Percentiles rank a stretch among this genome's conserved stretches.
Evolutionary conservation across 2,888 invertebrate species (phyloP).

Genomic region (Meliscaeva auricollis): DNA sequence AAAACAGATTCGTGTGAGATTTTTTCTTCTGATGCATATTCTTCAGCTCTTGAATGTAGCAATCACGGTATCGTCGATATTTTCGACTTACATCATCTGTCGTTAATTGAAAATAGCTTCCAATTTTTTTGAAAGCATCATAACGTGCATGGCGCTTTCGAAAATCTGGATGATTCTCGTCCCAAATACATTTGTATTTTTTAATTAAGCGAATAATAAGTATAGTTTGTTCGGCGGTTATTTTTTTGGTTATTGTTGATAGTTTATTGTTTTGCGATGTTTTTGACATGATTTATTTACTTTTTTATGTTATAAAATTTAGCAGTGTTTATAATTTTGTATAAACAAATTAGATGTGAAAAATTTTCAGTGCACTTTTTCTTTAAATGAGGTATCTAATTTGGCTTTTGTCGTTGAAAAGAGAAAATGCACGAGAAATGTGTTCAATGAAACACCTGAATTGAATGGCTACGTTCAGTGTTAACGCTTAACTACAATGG

Average conservation of each 20-base stretch:
- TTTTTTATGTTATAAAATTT: not conserved
- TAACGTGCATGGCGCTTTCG: constrained; percentile 13
- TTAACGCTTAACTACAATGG: no score
- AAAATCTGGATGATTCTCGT: constrained; percentile 11
- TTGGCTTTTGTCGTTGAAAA: not conserved
- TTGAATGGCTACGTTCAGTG: constrained; percentile 7
- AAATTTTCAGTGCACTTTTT: not conserved
- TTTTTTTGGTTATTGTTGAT: not conserved
- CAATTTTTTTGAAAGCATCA: constrained; percentile 43
- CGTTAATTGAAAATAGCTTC: constrained; percentile 46
- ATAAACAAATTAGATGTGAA: constrained; percentile 60
- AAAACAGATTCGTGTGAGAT: constrained; percentile 34
- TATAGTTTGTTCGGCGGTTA: constrained; percentile 59
- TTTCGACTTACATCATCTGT: constrained; percentile 37
- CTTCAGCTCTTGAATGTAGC: constrained; percentile 47
- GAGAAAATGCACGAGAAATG: not conserved
- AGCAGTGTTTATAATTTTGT: not conserved
- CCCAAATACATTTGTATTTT: constrained; percentile 57
- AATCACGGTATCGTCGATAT: constrained; percentile 41
- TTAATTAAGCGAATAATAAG: constrained; percentile 57
- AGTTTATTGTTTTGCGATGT: constrained; percentile 1
- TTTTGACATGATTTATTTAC: constrained; percentile 33
- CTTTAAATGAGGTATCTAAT: constrained; percentile 35
- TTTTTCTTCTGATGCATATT: constrained; percentile 35
- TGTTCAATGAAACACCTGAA: not conserved